Evolutionary conservation across 2,113 vertebrate genomes (phyloP), one percentile per base, ranked within the genome.

Genomic region (Bothrops jararaca): DNA sequence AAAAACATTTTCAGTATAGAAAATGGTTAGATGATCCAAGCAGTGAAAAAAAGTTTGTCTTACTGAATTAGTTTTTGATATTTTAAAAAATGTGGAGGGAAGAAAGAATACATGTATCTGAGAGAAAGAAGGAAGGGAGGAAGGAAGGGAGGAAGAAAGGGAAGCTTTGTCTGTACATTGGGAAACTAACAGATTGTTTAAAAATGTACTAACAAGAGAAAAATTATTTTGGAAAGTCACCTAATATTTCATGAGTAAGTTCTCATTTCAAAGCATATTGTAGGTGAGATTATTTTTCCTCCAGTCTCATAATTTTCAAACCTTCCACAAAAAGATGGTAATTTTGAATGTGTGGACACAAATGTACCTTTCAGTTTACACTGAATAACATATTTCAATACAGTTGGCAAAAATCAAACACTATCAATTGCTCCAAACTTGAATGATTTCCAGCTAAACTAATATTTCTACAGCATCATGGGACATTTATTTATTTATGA

Each of bases 141-240:
- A 13, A 53, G 52, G 52, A 53, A 54, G 12, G 53, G 3, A 56
- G 54, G 18, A 20, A 56, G 54, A 20, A 56, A 56, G 18, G 18
- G 54, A 92, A 20, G 39, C 1, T 45, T 74, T 50, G 53, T 42
- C 58, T 64, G 91, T n/a, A 39, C 45, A 7, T 50, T 39, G 86
- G 53, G 18, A 86, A 58, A 86, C 50, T 60, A 91, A 91, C 34
- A 56, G 4, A 45, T 50, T 48, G 24, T 86, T 86, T 50, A 56
- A 86, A 57, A 58, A n/a, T 50, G 8, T 92, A 10, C 54, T 5
- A 7, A 60, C 22, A 92, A 34, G 56, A 58, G 42, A 20, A 11
- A 91, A 91, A 92, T 53, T 48, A 86, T 48, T 92, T 92, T 52
- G 12, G 45, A 92, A 92, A 88, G 23, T n/a, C 12, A 74, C 10